phyloP scores from a whole-genome alignment of 2,888 invertebrate genomes.

The Capitulum mitella region DNA sequence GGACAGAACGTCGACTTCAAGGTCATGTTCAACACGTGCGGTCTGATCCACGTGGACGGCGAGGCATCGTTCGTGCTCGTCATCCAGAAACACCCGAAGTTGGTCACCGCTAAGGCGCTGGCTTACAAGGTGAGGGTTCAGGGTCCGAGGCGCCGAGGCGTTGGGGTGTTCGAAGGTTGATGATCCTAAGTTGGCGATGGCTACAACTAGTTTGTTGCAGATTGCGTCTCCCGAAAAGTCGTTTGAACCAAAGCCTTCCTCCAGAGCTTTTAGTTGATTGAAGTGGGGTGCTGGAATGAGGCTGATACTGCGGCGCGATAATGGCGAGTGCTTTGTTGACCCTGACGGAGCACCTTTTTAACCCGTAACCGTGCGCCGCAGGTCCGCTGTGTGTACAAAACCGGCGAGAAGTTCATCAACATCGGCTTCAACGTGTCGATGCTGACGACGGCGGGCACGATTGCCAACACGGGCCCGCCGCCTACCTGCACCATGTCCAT shows the following conservation, averaged over 20 bases:
- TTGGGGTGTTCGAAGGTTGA: too few relatives aligned
- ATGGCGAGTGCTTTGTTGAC: too few relatives aligned
- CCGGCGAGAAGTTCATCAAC: conserved; percentile 68
- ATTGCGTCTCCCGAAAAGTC: too few relatives aligned
- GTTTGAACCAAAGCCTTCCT: too few relatives aligned
- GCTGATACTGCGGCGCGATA: too few relatives aligned
- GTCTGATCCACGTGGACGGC: conserved; percentile 74
- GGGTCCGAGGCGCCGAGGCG: too few relatives aligned
- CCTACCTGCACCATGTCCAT: conserved; percentile 89
- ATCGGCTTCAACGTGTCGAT: conserved; percentile 91
- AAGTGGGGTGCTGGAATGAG: too few relatives aligned
- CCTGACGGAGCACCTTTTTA: too few relatives aligned
- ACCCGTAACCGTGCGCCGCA: too few relatives aligned
- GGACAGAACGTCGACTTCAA: conserved; percentile 65
- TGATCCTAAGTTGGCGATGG: too few relatives aligned
- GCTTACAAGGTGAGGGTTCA: conserved; percentile 88
- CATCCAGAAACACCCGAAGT: conserved; percentile 91
- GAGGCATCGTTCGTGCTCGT: conserved; percentile 88
- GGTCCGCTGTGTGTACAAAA: conserved; percentile 76
- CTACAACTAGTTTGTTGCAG: too few relatives aligned
- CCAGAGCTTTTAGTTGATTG: too few relatives aligned
- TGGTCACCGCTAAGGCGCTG: conserved; percentile 88
- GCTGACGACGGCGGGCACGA: conserved; percentile 89
- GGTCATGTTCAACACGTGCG: conserved; percentile 84
- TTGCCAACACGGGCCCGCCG: conserved; percentile 89